Percentiles rank a stretch among this genome's conserved stretches.
Conservation (phyloP, 2,888 invertebrate genomes). For the Pyrrhia umbra region DNA sequence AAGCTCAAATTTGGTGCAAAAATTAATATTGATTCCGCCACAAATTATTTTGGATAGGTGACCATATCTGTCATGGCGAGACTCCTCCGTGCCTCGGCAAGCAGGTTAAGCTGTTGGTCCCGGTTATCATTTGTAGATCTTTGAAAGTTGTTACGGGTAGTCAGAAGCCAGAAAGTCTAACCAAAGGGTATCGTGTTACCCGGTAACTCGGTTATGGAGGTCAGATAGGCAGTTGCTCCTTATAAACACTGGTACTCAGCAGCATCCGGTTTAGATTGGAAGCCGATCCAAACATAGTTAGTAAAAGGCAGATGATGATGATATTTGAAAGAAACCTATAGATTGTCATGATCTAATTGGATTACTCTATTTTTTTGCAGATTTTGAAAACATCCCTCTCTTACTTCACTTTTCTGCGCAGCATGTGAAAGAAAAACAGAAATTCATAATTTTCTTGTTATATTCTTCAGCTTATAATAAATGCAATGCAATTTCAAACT, state of each 20-base stretch:
- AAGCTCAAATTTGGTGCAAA: no score
- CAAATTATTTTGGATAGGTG: no score
- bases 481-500: not conserved
- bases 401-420: slow-evolving; percentile 60
- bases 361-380: not conserved
- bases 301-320: no score
- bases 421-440: slow-evolving; percentile 1
- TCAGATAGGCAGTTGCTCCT: not conserved
- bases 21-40: no score
- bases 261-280: not conserved
- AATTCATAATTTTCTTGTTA: not conserved
- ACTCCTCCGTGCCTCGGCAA: no score
- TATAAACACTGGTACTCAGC: not conserved
- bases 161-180: not conserved
- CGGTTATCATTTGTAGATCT: no score
- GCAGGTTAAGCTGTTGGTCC: no score
- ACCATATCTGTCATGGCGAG: no score
- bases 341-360: no score
- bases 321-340: no score
- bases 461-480: not conserved
- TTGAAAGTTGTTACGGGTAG: not conserved
- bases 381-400: slow-evolving; percentile 60
- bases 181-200: not conserved
- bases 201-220: not conserved
- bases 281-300: no score